Base-by-base conservation (phyloP, 1,140 invertebrate species). In the Trachymyrmex septentrionalis region DNA sequence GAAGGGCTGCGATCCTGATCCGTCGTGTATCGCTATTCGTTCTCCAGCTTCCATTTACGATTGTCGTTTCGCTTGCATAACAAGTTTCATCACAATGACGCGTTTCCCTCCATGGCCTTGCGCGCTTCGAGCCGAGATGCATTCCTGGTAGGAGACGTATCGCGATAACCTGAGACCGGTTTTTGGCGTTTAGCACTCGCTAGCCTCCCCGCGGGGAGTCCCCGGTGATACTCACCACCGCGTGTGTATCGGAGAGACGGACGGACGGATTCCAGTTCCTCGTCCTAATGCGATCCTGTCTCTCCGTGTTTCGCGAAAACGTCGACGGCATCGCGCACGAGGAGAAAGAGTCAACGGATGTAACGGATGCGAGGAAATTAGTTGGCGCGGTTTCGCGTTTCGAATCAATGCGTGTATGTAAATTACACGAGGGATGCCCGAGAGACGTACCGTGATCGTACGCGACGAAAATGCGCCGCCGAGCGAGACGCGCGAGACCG, bases 11-110 rank as follows among this genome's bases (percentile, higher is more conserved):
- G 76, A 80, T 59, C 93, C 94, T 94, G 92, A 72, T 95, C 61
- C 72, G 44, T 73, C 90, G 85, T 93, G 93, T 95, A 94, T 94
- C 92, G 92, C 86, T 87, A 92, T 92, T 93, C 91, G 90, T 84
- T 93, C 92, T 92, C 92, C 90, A 91, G 78, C 88, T 87, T 92
- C 88, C 80, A 84, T 87, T 87, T 88, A 19, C 69, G 48, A 81
- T 75, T 78, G 66, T 85, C 87, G 73, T 78, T 85, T 90, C 85
- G 21, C 61, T 84, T 71, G 24, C 61, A 5, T 75, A 53, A 50
- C 69, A 50, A 85, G 34, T 3, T 50, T 24, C 73, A 19, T 59
- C 48, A 12, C 59, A 14, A 16, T 16, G 24, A 3, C 27, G 10
- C 14, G 30, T 73, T 27, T 21, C 66, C 7, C 30, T 24, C n/a